Base-by-base conservation (phyloP, 2,797 vertebrate genomes). In the Micromesistius poutassou region DNA sequence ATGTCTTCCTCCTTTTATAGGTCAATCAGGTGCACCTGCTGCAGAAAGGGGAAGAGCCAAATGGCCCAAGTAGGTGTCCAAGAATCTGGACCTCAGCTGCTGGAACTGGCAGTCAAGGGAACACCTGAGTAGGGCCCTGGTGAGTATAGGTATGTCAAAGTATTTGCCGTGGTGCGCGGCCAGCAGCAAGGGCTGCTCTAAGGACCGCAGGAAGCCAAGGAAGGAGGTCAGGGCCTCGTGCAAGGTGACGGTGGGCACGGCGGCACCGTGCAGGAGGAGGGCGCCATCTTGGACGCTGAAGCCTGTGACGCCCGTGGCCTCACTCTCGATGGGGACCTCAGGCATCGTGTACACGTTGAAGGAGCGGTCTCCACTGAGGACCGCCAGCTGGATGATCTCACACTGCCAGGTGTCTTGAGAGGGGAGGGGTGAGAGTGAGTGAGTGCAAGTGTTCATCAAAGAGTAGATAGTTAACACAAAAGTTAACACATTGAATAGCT, bases 301-400 rank as follows among this genome's bases (percentile, higher is more conserved):
- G 68, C 93, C 91, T 0, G 89, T 94, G 74, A 93, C 55, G 0
- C 0, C 1, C 0, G 3, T 80, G 30, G 92, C 93, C 0, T 82
- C 78, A 0, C 3, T 0, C 0, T 76, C 81, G 68, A 94, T 83
- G 5, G 14, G 0, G 2, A 40, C 5, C n/a, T n/a, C n/a, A 1
- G 94, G 93, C 12, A 92, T 22, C 13, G 74, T 72, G 86, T 91
- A 92, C 16, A 2, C 77, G 1, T 93, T 89, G 68, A 94, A 93
- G 14, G 25, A 22, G 7, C 0, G 76, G 5, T 81, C 38, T 22
- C 84, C 87, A 22, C 87, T 87, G 82, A 94, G 12, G 14, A 93
- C 93, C 0, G 88, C 87, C 73, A 95, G 4, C 90, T 94, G 94
- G 77, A 91, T 84, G 81, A 94, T 91, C 19, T 94, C 81, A 82